phyloP scores from a whole-genome alignment of 2,797 vertebrate species.

The Aselliscus stoliczkanus region DNA sequence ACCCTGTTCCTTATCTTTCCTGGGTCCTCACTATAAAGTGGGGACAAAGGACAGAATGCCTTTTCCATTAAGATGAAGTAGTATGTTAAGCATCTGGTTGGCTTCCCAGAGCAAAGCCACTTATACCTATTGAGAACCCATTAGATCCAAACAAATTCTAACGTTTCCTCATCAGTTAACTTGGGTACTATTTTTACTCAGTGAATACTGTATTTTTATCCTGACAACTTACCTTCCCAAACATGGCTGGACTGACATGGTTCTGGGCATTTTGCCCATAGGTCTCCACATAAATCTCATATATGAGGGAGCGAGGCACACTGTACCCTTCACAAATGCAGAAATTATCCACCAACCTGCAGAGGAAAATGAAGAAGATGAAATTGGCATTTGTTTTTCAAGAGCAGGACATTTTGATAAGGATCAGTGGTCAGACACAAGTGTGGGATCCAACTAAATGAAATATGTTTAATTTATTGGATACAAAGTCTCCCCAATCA shows the following conservation, averaged over 20 bases:
- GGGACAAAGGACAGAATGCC: neutral
- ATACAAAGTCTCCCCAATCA: neutral
- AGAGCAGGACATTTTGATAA: neutral
- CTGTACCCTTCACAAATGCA: conserved; percentile 72
- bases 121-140: neutral
- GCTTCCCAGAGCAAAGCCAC: neutral
- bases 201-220: neutral
- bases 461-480: neutral
- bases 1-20: neutral
- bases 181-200: neutral
- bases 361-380: neutral
- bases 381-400: neutral
- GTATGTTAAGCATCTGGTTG: neutral
- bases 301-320: conserved; percentile 75
- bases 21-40: neutral
- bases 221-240: conserved; percentile 77
- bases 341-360: conserved; percentile 81
- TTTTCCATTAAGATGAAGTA: neutral
- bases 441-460: neutral
- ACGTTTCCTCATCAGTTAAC: neutral
- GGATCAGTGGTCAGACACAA: neutral
- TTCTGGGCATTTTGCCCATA: conserved; percentile 61
- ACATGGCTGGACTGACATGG: conserved; percentile 76
- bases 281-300: conserved; percentile 78
- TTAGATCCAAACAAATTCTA: neutral